Percentiles rank a stretch among this genome's conserved stretches.
phyloP scores from a whole-genome alignment of 2,797 vertebrate species.

The Tolypeutes matacus region DNA sequence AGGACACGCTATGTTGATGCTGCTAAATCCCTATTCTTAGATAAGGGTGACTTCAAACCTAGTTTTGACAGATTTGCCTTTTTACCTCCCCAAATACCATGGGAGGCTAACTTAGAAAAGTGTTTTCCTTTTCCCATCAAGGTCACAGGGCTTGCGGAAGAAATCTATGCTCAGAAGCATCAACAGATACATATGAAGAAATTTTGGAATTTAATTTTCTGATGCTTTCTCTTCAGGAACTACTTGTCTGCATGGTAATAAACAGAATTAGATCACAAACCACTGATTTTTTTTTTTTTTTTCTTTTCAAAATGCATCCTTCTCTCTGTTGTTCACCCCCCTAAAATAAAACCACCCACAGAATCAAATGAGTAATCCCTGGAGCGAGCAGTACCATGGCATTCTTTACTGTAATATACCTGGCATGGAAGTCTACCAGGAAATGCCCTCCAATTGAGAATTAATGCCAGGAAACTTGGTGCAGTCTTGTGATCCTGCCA shows the following conservation, averaged over 20 bases:
- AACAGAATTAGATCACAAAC: constrained; percentile 69
- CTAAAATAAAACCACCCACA: constrained; percentile 79
- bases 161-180: constrained; percentile 38
- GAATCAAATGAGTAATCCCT: constrained; percentile 71
- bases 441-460: constrained; percentile 67
- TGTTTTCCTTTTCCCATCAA: constrained; percentile 26
- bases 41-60: constrained; percentile 36
- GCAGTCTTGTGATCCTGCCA: constrained; percentile 49
- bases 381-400: not conserved
- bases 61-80: not conserved
- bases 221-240: constrained; percentile 73
- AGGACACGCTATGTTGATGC: not conserved
- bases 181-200: not conserved
- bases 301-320: constrained; percentile 58
- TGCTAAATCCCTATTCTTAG: not conserved
- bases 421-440: constrained; percentile 63
- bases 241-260: constrained; percentile 56
- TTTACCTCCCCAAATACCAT: not conserved
- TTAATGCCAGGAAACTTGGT: constrained; percentile 70
- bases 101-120: not conserved
- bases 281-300: constrained; percentile 73
- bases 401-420: constrained; percentile 64
- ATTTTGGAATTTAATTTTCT: constrained; percentile 74
- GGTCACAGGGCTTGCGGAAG: not conserved
- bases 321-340: constrained; percentile 48